phyloP scores from a whole-genome alignment of 2,888 invertebrate genomes.

The Andrena bucephala region DNA sequence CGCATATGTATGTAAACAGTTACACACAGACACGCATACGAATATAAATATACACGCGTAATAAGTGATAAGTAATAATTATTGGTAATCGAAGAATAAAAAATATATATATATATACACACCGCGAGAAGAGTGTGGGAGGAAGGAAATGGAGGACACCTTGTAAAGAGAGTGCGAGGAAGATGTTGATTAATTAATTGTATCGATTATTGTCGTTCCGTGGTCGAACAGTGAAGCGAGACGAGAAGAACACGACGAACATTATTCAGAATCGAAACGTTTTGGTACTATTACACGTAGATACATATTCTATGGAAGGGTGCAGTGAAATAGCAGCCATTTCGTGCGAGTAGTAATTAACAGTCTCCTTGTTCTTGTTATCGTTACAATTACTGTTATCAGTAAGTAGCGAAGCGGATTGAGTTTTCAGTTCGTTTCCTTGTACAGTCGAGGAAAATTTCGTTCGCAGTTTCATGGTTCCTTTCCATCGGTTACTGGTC shows the following conservation, averaged over 20 bases:
- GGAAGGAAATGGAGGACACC: slow-evolving; percentile 34
- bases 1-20: slow-evolving; percentile 71
- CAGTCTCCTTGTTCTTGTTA: slow-evolving; percentile 34
- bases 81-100: slow-evolving; percentile 48
- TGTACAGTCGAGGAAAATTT: neutral
- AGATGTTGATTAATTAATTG: slow-evolving; percentile 55
- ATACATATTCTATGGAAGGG: slow-evolving; percentile 30
- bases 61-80: slow-evolving; percentile 68
- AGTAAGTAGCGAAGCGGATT: neutral
- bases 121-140: slow-evolving; percentile 30
- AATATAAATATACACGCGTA: slow-evolving; percentile 69
- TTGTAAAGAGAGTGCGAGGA: slow-evolving; percentile 58
- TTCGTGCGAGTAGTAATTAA: slow-evolving; percentile 35
- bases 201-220: slow-evolving; percentile 62
- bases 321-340: slow-evolving; percentile 43
- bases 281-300: slow-evolving; percentile 34
- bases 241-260: slow-evolving; percentile 31
- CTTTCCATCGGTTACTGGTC: slow-evolving; percentile 13
- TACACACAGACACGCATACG: slow-evolving; percentile 44
- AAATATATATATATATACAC: slow-evolving; percentile 34
- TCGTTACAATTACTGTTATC: slow-evolving; percentile 23
- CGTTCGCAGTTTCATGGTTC: neutral
- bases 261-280: slow-evolving; percentile 24
- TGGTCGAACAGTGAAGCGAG: slow-evolving; percentile 49
- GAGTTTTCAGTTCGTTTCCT: neutral